Conservation (phyloP, 2,888 invertebrate genomes). For the Lasiommata megera region DNA sequence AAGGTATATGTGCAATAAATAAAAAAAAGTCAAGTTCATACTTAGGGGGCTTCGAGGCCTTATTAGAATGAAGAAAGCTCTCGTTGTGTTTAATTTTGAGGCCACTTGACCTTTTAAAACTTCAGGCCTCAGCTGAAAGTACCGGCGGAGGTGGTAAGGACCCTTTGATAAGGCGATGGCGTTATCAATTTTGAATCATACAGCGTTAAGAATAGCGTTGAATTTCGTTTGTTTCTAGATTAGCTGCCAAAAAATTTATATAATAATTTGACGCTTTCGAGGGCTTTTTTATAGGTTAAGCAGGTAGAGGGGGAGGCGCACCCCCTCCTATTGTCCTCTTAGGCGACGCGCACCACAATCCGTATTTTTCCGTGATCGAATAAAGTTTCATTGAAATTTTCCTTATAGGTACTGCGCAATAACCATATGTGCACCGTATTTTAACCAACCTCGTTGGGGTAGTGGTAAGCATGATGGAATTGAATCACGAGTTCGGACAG, state of each 20-base stretch:
- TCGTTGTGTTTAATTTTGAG: slow-evolving; percentile 1
- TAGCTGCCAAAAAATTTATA: neutral
- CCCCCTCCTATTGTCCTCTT: neutral
- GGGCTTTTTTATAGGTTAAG: neutral
- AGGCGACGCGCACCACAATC: neutral
- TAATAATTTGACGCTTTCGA: neutral
- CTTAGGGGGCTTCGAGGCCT: neutral
- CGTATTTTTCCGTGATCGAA: neutral
- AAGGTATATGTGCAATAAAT: neutral
- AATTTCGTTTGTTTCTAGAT: neutral
- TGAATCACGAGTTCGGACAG: no score
- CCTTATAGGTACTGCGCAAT: no score
- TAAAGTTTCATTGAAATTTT: no score
- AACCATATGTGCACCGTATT: no score
- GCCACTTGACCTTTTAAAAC: slow-evolving; percentile 6
- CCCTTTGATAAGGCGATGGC: neutral
- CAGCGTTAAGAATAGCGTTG: neutral
- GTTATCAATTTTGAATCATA: neutral
- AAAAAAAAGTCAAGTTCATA: neutral
- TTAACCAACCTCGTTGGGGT: no score
- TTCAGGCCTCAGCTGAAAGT: slow-evolving; percentile 5
- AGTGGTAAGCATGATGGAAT: no score
- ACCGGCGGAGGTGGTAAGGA: neutral
- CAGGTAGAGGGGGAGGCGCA: neutral
- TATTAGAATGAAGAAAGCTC: slow-evolving; percentile 7